These are phyloP conservation scores for Trachemys scripta DNA, from an alignment of 2,113 vertebrate species.

Conservation along the genomic window DNA sequence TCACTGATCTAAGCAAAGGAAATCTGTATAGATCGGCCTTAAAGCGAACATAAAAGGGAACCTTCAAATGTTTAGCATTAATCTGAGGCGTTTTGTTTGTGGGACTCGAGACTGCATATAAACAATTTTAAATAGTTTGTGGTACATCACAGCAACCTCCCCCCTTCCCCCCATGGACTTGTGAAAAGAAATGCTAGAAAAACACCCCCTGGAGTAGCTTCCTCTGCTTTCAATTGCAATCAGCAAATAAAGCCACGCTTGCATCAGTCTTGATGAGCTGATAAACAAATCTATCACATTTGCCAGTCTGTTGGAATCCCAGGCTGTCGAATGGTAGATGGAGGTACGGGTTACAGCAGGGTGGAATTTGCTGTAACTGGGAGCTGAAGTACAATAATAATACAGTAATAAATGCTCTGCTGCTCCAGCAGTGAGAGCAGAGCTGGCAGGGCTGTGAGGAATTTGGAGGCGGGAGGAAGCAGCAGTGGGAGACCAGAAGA, in stretches of 20 bases:
- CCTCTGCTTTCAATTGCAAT: slow-evolving; percentile 31
- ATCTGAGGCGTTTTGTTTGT: background rate
- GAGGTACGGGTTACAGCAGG: slow-evolving; percentile 63
- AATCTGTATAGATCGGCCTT: background rate
- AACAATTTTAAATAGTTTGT: background rate
- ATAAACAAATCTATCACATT: slow-evolving; percentile 77
- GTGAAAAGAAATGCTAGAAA: slow-evolving; percentile 29
- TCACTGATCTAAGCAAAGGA: slow-evolving; percentile 30
- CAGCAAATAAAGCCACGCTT: slow-evolving; percentile 30
- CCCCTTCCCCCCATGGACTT: background rate
- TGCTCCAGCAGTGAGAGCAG: slow-evolving; percentile 66
- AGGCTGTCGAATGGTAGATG: slow-evolving; percentile 57
- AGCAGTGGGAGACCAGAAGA: background rate
- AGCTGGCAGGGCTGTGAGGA: slow-evolving; percentile 48
- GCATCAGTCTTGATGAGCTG: slow-evolving; percentile 62
- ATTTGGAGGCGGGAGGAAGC: slow-evolving; percentile 55
- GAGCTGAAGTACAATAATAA: slow-evolving; percentile 62
- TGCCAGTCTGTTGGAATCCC: slow-evolving; percentile 64
- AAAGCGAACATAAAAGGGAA: slow-evolving; percentile 1
- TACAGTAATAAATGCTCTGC: slow-evolving; percentile 66
- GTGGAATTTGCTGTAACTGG: slow-evolving; percentile 57
- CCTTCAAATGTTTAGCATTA: background rate
- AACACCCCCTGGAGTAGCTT: slow-evolving; percentile 25
- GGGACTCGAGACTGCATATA: background rate
- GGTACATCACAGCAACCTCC: background rate